phyloP scores from a whole-genome alignment of 2,797 vertebrate species.

The Tapera naevia region DNA sequence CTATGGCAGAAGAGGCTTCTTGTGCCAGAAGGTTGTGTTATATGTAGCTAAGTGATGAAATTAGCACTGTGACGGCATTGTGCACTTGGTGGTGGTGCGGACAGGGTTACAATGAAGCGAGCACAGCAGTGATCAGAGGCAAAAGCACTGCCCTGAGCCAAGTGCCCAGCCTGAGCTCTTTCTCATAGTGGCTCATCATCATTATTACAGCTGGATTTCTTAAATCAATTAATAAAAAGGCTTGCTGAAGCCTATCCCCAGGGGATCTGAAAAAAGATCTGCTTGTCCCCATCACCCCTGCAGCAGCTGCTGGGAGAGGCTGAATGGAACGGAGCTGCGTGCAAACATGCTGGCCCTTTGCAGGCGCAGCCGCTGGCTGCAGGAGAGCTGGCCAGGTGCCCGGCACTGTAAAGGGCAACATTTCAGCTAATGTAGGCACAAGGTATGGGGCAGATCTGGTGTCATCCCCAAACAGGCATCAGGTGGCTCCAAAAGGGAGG shows the following conservation, averaged over 20 bases:
- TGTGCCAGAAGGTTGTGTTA: background rate
- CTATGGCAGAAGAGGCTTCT: background rate
- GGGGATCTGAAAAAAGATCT: slow-evolving; percentile 37
- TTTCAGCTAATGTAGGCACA: slow-evolving; percentile 26
- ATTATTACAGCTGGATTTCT: background rate
- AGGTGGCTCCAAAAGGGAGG: slow-evolving; percentile 44
- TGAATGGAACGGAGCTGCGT: slow-evolving; percentile 2
- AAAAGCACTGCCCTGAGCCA: background rate
- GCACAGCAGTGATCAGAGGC: background rate
- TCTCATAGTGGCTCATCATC: background rate
- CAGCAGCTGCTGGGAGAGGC: slow-evolving; percentile 64
- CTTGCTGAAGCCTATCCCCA: background rate
- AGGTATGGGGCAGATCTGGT: slow-evolving; percentile 35
- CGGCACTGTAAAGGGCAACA: slow-evolving; percentile 52
- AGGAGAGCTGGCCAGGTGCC: slow-evolving; percentile 43
- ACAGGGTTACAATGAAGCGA: background rate
- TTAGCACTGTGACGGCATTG: too few species aligned
- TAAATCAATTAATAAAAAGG: slow-evolving; percentile 10
- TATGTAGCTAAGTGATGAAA: background rate
- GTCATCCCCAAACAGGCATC: slow-evolving; percentile 49
- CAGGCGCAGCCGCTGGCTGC: background rate
- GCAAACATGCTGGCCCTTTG: background rate
- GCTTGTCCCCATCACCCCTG: background rate
- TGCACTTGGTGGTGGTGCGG: rapidly evolving
- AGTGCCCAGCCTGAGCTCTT: background rate